phyloP scores from a whole-genome alignment of 2,113 vertebrate genomes.

The Himantopus leucocephalus region DNA sequence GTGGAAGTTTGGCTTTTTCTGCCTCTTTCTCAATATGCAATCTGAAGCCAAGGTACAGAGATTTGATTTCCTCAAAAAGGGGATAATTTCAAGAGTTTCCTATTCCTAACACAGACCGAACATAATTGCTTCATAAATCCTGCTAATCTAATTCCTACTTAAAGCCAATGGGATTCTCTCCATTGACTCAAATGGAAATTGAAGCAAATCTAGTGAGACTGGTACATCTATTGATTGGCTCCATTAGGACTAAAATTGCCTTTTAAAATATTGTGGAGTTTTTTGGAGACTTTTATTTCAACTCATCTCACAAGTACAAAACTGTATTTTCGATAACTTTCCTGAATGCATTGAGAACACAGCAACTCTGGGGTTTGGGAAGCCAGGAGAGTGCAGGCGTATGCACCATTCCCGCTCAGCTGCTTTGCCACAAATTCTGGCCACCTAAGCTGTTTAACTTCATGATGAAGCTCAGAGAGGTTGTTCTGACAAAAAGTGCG shows the following conservation, averaged over 20 bases:
- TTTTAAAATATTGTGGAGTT: not conserved
- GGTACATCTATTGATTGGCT: not conserved
- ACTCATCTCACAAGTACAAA: not conserved
- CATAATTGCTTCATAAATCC: conserved; percentile 25
- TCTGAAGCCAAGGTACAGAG: not conserved
- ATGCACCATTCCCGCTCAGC: not conserved
- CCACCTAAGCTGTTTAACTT: not conserved
- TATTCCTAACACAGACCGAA: not conserved
- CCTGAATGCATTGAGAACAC: not conserved
- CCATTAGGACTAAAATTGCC: conserved; percentile 10
- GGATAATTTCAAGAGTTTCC: not conserved
- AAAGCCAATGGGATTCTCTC: conserved; percentile 8
- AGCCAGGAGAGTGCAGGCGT: not conserved
- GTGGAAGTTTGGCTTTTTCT: not conserved
- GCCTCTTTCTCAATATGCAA: not conserved
- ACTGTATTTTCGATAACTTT: not conserved
- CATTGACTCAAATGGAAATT: conserved; percentile 24
- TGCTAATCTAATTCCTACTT: conserved; percentile 26
- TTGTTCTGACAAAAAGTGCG: not conserved
- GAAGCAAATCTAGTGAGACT: conserved; percentile 42
- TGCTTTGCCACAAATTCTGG: not conserved
- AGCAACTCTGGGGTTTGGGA: not conserved
- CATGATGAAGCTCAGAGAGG: not conserved
- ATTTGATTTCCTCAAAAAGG: not conserved
- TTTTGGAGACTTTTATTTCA: not conserved